Evolutionary conservation across 2,113 vertebrate genomes (phyloP).

Genomic region (Psilopsiagon aurifrons): DNA sequence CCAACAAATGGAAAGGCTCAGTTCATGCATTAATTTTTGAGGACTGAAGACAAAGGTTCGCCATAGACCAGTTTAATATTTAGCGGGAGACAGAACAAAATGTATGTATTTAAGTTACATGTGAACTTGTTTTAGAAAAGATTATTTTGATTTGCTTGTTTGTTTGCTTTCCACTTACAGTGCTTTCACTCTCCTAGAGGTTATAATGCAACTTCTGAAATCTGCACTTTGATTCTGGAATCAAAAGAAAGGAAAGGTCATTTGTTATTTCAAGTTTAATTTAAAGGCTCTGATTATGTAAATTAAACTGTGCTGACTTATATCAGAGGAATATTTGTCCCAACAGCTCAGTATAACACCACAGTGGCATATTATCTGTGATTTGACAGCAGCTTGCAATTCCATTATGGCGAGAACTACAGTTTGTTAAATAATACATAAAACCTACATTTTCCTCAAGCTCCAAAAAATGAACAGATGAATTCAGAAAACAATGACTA

Average conservation of each 20-base stretch:
- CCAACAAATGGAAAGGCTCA: background rate
- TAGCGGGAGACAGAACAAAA: background rate
- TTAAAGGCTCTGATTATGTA: background rate
- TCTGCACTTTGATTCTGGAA: background rate
- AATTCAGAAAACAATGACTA: conserved; percentile 6
- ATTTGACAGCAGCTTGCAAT: conserved; percentile 11
- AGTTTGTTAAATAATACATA: background rate
- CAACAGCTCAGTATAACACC: background rate
- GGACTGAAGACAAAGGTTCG: background rate
- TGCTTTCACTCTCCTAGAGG: background rate
- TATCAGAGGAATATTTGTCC: background rate
- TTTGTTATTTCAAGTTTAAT: background rate
- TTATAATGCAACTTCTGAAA: background rate
- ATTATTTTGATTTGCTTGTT: background rate
- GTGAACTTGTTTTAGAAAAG: background rate
- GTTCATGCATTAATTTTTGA: background rate
- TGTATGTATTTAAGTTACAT: background rate
- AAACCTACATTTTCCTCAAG: background rate
- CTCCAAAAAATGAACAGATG: conserved; percentile 16
- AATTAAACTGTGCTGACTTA: background rate
- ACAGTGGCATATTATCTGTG: conserved; percentile 27
- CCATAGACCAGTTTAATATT: background rate
- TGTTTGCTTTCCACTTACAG: background rate
- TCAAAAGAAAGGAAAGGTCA: background rate
- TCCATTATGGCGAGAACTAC: background rate